Evolutionary conservation across 2,797 vertebrate species (phyloP).

Genomic region (Epinephelus malabaricus): DNA sequence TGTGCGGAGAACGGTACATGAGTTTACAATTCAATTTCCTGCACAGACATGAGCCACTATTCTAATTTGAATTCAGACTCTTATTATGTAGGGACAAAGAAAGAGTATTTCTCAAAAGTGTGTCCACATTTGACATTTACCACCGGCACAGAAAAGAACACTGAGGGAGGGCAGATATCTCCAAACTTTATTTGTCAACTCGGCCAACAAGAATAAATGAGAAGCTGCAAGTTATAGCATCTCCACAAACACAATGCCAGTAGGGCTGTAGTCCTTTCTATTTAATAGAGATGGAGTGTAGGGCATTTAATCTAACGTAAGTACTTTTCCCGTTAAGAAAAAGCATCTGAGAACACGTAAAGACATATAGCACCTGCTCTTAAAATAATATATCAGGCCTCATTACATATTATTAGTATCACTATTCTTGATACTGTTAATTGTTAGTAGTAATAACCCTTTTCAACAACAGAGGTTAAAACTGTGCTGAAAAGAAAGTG

Average conservation of each 20-base stretch:
- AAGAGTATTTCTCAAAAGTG: background rate
- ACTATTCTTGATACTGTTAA: too few species aligned
- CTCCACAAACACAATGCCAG: background rate
- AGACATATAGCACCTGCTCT: too few species aligned
- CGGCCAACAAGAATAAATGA: background rate
- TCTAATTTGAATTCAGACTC: constrained; percentile 21
- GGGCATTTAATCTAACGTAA: background rate
- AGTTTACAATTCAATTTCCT: constrained; percentile 58
- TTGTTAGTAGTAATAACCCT: too few species aligned
- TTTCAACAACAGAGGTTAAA: too few species aligned
- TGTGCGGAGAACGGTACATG: constrained; percentile 7
- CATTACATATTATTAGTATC: too few species aligned
- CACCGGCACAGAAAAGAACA: background rate
- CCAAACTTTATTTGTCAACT: background rate
- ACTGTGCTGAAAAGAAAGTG: too few species aligned
- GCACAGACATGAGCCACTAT: background rate
- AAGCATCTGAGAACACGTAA: too few species aligned
- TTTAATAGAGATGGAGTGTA: too few species aligned
- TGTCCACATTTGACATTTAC: constrained; percentile 17
- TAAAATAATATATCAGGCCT: too few species aligned
- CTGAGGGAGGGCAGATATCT: constrained; percentile 11
- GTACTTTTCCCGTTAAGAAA: background rate
- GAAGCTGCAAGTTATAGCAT: background rate
- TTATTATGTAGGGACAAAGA: background rate
- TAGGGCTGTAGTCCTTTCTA: background rate